These are phyloP conservation scores for Pipistrellus pipistrellus DNA, from an alignment of 2,797 vertebrate genomes.

Conservation along the genomic window DNA sequence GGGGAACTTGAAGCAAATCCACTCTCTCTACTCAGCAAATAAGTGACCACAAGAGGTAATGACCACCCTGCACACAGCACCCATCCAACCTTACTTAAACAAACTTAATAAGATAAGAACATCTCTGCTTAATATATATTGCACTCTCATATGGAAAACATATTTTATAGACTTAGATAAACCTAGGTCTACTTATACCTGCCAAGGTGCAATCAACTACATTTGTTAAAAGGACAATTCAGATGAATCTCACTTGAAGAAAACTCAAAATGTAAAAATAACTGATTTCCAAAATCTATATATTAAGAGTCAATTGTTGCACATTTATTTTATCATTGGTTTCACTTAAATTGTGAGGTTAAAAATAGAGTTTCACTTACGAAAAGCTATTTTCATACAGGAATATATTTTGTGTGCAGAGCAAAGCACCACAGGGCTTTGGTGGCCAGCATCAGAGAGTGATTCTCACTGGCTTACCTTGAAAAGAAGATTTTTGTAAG, in stretches of 20 bases:
- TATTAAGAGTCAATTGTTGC: neutral
- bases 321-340: neutral
- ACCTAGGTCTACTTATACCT: neutral
- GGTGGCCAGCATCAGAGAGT: neutral
- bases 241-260: conserved; percentile 16
- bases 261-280: conserved; percentile 37
- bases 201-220: neutral
- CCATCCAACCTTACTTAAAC: neutral
- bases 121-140: neutral
- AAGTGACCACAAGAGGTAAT: neutral
- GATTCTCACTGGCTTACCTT: neutral
- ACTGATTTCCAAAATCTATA: conserved; percentile 30
- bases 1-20: conserved; percentile 44
- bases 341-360: conserved; percentile 55
- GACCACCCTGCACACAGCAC: neutral
- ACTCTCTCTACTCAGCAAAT: conserved; percentile 57
- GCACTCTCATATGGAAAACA: neutral
- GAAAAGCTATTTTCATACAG: conserved; percentile 26
- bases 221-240: conserved; percentile 33
- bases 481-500: conserved; percentile 47
- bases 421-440: neutral
- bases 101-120: neutral
- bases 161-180: neutral
- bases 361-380: conserved; percentile 35
- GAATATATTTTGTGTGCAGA: conserved; percentile 6